phyloP scores from a whole-genome alignment of 1,140 invertebrate species.

The Cecropterus lyciades region DNA sequence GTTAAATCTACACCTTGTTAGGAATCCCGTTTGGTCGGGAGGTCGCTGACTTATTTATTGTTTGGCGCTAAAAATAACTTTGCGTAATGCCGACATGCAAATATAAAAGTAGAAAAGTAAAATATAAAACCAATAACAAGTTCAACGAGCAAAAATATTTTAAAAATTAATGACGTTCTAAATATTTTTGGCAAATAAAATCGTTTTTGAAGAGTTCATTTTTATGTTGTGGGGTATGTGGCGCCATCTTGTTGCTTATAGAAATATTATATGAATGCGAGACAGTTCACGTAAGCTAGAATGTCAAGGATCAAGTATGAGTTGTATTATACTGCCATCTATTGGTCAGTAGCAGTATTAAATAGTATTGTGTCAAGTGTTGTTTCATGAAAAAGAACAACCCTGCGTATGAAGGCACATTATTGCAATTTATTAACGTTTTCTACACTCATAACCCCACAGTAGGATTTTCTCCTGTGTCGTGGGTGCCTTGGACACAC shows the following conservation, averaged over 20 bases:
- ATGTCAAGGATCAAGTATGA: too few relatives aligned
- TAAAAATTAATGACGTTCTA: neutral
- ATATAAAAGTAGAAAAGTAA: neutral
- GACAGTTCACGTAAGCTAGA: neutral
- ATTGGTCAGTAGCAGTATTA: slow-evolving; percentile 38
- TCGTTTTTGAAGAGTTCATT: neutral
- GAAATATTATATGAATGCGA: neutral
- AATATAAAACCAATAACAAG: too few relatives aligned
- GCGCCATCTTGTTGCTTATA: slow-evolving; percentile 28
- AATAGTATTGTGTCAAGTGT: neutral
- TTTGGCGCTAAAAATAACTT: slow-evolving; percentile 27
- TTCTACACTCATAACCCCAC: too few relatives aligned
- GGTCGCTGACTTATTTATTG: slow-evolving; percentile 44
- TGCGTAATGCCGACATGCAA: neutral
- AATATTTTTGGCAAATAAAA: neutral
- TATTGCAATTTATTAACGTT: too few relatives aligned
- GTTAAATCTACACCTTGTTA: slow-evolving; percentile 65
- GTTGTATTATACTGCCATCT: slow-evolving; percentile 37
- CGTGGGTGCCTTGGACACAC: too few relatives aligned
- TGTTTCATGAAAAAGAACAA: neutral
- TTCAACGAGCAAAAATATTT: too few relatives aligned
- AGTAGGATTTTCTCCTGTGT: too few relatives aligned
- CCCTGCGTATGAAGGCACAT: too few relatives aligned
- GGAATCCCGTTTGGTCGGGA: slow-evolving; percentile 38
- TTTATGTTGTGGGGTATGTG: neutral